Evolutionary conservation across 2,113 vertebrate genomes (phyloP).

Genomic region (Enhydra lutris): DNA sequence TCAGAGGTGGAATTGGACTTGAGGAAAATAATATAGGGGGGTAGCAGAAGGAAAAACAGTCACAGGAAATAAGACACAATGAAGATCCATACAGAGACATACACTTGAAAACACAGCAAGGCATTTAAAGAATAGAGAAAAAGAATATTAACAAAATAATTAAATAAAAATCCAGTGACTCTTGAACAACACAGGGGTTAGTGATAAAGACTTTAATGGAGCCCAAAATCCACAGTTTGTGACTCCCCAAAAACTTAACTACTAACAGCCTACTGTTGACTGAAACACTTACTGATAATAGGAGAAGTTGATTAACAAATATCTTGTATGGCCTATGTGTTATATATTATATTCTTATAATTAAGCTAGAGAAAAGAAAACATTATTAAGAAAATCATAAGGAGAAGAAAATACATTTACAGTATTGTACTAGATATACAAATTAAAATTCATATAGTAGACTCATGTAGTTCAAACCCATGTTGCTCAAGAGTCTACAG

Average conservation of each 20-base stretch:
- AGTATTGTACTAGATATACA: background rate
- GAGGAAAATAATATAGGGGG: rapidly evolving
- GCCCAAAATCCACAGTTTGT: background rate
- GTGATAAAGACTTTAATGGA: background rate
- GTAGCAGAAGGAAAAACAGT: too few species aligned
- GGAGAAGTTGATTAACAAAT: background rate
- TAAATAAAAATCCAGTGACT: background rate
- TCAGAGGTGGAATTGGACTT: too few species aligned
- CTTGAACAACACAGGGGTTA: background rate
- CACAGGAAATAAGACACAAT: background rate
- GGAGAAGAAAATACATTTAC: background rate
- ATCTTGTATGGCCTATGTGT: background rate
- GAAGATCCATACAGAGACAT: background rate
- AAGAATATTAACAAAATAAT: background rate
- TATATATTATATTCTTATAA: background rate
- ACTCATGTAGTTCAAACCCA: background rate
- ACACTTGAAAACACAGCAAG: background rate
- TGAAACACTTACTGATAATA: background rate
- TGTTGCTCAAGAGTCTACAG: background rate
- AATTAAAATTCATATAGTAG: background rate
- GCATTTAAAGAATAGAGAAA: background rate
- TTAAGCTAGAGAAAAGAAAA: background rate
- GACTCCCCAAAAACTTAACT: background rate
- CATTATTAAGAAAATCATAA: background rate
- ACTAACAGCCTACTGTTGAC: background rate